Evolutionary conservation across 2,888 invertebrate genomes (phyloP).

Genomic region (Cantharis lateralis): DNA sequence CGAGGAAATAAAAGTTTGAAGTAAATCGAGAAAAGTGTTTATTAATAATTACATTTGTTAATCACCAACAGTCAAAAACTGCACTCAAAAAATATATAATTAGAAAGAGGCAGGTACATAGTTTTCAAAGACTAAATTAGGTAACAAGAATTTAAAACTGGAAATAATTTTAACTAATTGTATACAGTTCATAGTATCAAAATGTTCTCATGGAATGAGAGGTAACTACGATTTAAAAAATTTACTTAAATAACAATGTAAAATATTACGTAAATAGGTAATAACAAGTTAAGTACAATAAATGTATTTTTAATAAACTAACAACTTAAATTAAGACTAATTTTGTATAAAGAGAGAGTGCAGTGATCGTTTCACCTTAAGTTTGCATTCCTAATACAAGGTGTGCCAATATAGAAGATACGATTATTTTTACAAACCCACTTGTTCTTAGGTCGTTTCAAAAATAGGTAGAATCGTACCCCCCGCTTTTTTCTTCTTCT

Average conservation of each 20-base stretch:
- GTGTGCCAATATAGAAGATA: slow-evolving; percentile 23
- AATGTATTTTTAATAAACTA: slow-evolving; percentile 7
- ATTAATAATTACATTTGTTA: slow-evolving; percentile 42
- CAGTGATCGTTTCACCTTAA: slow-evolving; percentile 36
- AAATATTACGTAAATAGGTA: no score
- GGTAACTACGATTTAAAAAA: slow-evolving; percentile 10
- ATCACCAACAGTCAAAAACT: slow-evolving; percentile 41
- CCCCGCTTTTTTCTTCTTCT: slow-evolving; percentile 20
- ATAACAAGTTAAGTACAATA: neutral
- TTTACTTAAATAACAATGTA: slow-evolving; percentile 8
- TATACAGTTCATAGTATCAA: neutral
- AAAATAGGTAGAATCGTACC: slow-evolving; percentile 34
- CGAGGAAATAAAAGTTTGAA: neutral
- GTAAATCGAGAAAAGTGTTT: slow-evolving; percentile 44
- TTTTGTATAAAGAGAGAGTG: slow-evolving; percentile 30
- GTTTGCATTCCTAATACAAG: neutral
- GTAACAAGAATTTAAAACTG: slow-evolving; percentile 18
- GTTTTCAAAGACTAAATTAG: slow-evolving; percentile 7
- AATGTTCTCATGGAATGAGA: slow-evolving; percentile 20
- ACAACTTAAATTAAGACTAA: slow-evolving; percentile 9
- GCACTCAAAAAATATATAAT: slow-evolving; percentile 32
- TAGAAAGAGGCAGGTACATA: slow-evolving; percentile 28
- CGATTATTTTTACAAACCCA: slow-evolving; percentile 19
- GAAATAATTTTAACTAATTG: slow-evolving; percentile 17
- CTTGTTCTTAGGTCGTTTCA: slow-evolving; percentile 35